Conservation (phyloP, 2,888 invertebrate genomes). For the Eupithecia subumbrata region DNA sequence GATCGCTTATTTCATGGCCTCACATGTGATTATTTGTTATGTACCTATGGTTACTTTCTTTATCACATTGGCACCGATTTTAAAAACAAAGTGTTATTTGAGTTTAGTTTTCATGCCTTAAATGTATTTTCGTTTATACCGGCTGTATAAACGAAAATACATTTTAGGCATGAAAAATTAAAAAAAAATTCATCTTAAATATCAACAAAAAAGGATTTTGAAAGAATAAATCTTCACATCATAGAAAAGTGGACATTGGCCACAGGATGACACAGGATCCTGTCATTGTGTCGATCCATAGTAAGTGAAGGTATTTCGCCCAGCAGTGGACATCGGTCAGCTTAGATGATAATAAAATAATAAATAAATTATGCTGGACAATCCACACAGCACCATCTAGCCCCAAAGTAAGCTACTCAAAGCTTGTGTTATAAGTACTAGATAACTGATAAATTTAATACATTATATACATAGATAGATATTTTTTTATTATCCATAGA, state of each 20-base stretch:
- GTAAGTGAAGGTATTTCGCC: neutral
- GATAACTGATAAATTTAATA: no score
- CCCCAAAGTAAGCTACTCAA: no score
- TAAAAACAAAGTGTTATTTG: neutral
- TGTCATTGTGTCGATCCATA: neutral
- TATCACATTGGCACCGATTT: neutral
- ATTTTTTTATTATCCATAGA: no score
- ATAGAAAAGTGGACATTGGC: neutral
- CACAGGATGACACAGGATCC: neutral
- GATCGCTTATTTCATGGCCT: neutral
- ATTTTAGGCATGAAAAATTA: no score
- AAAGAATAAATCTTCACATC: neutral
- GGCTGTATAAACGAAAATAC: no score
- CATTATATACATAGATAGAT: no score
- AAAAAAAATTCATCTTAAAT: neutral
- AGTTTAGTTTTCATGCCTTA: neutral
- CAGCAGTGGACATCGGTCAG: neutral
- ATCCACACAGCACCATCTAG: no score
- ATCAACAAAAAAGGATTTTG: neutral
- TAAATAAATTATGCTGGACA: no score
- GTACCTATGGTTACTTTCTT: no score
- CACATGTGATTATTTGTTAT: neutral
- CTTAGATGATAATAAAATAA: no score
- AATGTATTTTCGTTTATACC: neutral
- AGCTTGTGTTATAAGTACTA: no score